Conservation (phyloP, 2,797 vertebrate genomes). For the Coranthus polyacanthus region DNA sequence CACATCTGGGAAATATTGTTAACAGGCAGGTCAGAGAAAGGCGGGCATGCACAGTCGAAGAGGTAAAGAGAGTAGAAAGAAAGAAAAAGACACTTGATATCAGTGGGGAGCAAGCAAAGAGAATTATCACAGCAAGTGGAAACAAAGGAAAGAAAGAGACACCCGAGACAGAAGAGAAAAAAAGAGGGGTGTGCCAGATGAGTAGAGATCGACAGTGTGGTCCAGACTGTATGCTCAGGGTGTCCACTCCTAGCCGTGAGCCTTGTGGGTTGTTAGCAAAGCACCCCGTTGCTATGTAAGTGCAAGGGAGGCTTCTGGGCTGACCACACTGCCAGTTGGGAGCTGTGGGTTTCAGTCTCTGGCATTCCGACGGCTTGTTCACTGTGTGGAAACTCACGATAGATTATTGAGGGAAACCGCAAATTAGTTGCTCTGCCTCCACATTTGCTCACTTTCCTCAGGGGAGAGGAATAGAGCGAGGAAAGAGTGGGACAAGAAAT, state of each 20-base stretch:
- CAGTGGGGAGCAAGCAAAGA: slow-evolving; percentile 15
- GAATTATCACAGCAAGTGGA: slow-evolving; percentile 13
- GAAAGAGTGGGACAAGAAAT: slow-evolving; percentile 15
- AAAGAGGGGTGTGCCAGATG: slow-evolving; percentile 1
- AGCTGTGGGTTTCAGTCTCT: slow-evolving; percentile 57
- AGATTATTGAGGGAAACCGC: slow-evolving; percentile 72
- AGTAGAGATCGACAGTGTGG: slow-evolving; percentile 38
- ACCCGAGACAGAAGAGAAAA: slow-evolving; percentile 20
- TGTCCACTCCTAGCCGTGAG: slow-evolving; percentile 49
- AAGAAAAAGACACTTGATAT: slow-evolving; percentile 9
- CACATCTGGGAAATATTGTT: slow-evolving; percentile 33
- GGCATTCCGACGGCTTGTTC: slow-evolving; percentile 52
- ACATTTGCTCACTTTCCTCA: slow-evolving; percentile 42
- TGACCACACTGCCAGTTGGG: slow-evolving; percentile 66
- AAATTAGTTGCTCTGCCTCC: slow-evolving; percentile 67
- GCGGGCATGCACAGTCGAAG: slow-evolving; percentile 4
- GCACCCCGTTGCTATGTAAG: slow-evolving; percentile 56
- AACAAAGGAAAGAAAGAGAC: slow-evolving; percentile 15
- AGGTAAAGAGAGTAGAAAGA: slow-evolving; percentile 7
- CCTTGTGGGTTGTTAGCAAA: slow-evolving; percentile 56
- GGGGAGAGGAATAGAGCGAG: slow-evolving; percentile 28
- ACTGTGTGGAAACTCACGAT: slow-evolving; percentile 55
- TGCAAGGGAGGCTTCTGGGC: slow-evolving; percentile 49
- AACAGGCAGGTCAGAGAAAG: slow-evolving; percentile 52
- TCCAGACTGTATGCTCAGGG: slow-evolving; percentile 44